Conservation (phyloP, 2,113 vertebrate genomes). For the Emydura subglobosa region DNA sequence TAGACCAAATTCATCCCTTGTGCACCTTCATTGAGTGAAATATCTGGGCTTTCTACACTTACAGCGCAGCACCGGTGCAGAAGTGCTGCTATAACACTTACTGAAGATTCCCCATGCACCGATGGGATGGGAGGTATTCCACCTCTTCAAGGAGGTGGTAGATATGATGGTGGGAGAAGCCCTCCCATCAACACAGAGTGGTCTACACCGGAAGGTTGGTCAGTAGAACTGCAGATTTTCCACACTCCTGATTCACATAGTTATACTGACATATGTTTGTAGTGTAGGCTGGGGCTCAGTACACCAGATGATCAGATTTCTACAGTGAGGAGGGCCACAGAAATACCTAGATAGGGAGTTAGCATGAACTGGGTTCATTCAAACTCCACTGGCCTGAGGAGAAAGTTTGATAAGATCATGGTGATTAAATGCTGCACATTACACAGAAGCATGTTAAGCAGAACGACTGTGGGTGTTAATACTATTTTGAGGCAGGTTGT, state of each 20-base stretch:
- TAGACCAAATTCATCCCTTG: neutral
- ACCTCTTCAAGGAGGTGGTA: too few species aligned
- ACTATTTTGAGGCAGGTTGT: neutral
- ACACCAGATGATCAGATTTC: neutral
- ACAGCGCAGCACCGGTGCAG: neutral
- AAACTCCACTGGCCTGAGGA: neutral
- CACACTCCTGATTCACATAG: neutral
- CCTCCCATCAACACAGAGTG: neutral
- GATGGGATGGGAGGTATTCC: too few species aligned
- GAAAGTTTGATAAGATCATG: neutral
- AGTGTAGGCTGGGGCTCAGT: neutral
- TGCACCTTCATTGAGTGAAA: neutral
- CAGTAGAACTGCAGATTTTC: neutral
- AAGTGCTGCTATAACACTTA: neutral
- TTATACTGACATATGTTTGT: neutral
- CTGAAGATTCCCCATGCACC: neutral
- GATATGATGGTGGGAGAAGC: neutral
- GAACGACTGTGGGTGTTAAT: neutral
- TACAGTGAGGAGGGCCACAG: neutral
- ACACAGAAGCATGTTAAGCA: neutral
- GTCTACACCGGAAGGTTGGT: neutral
- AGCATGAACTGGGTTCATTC: neutral
- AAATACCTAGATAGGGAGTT: neutral
- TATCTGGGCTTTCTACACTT: neutral
- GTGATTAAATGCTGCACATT: neutral